phyloP scores from a whole-genome alignment of 2,113 vertebrate genomes.

The Nerophis lumbriciformis region DNA sequence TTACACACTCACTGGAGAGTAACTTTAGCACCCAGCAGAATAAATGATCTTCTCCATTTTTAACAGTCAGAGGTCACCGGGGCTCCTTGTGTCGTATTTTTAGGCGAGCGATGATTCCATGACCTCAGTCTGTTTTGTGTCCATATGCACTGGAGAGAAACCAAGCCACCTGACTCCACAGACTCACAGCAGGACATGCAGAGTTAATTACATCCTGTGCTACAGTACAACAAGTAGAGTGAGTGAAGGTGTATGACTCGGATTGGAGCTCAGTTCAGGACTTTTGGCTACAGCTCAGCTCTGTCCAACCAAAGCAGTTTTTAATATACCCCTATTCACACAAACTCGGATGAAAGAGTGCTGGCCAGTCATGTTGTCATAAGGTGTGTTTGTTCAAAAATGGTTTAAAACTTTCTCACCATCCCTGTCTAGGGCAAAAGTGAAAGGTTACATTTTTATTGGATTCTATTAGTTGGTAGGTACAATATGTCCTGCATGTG shows the following conservation, averaged over 20 bases:
- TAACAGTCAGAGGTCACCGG: neutral
- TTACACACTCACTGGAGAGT: neutral
- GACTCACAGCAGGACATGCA: conserved; percentile 26
- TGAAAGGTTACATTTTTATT: neutral
- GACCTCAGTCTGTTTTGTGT: neutral
- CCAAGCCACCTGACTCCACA: conserved; percentile 27
- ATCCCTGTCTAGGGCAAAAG: neutral
- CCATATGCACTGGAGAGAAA: conserved; percentile 10
- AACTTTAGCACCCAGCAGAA: conserved; percentile 10
- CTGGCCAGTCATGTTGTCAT: neutral
- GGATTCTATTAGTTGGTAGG: neutral
- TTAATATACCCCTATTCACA: neutral
- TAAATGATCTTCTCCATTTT: neutral
- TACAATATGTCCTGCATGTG: no score
- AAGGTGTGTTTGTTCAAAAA: neutral
- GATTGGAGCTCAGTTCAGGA: conserved; percentile 21
- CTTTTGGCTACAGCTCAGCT: conserved; percentile 21
- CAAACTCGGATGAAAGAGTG: conserved; percentile 1
- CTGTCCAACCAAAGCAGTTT: conserved; percentile 2
- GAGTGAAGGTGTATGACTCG: conserved; percentile 28
- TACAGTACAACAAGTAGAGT: conserved; percentile 21
- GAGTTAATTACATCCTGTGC: conserved; percentile 39
- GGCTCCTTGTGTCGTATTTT: conserved; percentile 10
- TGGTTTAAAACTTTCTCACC: neutral
- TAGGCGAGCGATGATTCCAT: neutral